Evolutionary conservation across 2,113 vertebrate genomes (phyloP), one percentile per base, ranked within the genome.

Genomic region (Odocoileus hemionus): DNA sequence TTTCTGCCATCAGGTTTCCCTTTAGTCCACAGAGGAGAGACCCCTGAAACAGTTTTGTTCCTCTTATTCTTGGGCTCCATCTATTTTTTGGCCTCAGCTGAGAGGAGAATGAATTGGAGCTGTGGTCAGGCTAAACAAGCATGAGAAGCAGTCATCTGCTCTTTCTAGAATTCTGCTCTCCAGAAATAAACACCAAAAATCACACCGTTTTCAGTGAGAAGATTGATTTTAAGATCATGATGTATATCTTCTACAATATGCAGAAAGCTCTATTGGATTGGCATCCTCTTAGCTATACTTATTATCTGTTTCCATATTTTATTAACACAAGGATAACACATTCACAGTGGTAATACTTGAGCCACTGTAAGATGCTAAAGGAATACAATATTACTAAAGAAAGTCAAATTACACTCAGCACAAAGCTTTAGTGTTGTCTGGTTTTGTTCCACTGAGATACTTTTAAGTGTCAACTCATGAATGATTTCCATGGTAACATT

Each of bases 401-500:
- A 88, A 74, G 14, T 94, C 6, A 47, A 60, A 93, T 70, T 57
- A 60, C 43, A 64, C 25, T 82, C n/a, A 86, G 36, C 43, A 64
- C 23, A 78, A 78, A 94, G 47, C 21, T 85, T 80, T 50, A 50
- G 3, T 54, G 17, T 91, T 76, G 11, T 94, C 43, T 93, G 52
- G 92, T 21, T 94, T 94, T 92, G 76, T 47, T 30, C 43, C 70
- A 17, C 30, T 78, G 19, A 86, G 52, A 64, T 26, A 43, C 50
- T 96, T 88, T 45, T 67, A 92, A 92, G 94, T 92, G 13, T 86
- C 88, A 95, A 95, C 26, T 23, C 2, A 19, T 23, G 33, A 54
- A 45, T 94, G 91, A 92, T 90, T 96, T 95, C 61, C 85, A 84
- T 55, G 45, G 45, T 50, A 86, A 95, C 85, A 9, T 30, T 39